These are phyloP conservation scores for Chironex yamaguchii DNA, from an alignment of 30 jellyfish, hydroid and myxozoan species.

Conservation along the genomic window DNA sequence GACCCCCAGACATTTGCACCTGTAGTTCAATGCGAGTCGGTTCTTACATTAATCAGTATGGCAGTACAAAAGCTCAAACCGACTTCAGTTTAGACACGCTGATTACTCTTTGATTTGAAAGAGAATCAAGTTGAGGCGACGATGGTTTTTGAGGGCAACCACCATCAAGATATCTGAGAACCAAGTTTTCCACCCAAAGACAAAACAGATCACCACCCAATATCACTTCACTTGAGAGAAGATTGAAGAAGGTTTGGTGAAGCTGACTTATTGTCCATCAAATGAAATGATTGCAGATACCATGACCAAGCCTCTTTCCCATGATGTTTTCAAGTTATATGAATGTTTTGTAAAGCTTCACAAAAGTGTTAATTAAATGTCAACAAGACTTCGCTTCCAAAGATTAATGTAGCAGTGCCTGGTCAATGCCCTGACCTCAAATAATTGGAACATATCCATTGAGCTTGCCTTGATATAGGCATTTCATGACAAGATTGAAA, in stretches of 20 bases:
- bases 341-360: no score
- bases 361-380: no score
- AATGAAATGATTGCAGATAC: constrained; percentile 51
- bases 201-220: constrained; percentile 30
- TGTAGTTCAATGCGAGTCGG: no score
- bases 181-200: constrained; percentile 4
- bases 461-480: no score
- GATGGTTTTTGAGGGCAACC: constrained; percentile 17
- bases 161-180: constrained; percentile 38
- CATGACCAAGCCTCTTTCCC: constrained; percentile 39
- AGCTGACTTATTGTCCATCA: constrained; percentile 14
- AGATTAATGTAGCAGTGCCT: no score
- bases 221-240: constrained; percentile 24
- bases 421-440: no score
- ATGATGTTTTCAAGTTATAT: neutral
- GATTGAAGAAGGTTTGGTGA: neutral
- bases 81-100: constrained; percentile 43
- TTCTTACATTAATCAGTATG: no score
- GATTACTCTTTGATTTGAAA: constrained; percentile 37
- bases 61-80: constrained; percentile 44
- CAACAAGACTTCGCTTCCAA: no score
- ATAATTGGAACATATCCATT: no score
- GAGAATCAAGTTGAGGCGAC: constrained; percentile 25
- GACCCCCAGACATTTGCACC: no score
- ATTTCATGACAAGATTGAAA: no score